phyloP scores from a whole-genome alignment of 2,888 invertebrate species.

The Clivina fossor region DNA sequence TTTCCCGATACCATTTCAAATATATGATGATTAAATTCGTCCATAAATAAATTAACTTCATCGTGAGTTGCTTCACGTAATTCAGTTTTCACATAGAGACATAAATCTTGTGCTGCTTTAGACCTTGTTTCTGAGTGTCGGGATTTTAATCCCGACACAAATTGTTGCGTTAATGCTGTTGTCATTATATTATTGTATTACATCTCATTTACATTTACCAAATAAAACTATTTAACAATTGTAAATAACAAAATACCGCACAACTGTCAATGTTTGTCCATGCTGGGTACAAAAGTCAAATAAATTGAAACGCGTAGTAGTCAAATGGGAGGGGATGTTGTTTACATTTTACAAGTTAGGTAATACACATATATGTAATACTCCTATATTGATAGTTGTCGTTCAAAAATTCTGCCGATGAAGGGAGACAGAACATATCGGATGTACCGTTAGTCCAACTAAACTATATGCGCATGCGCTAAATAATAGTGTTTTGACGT shows the following conservation, averaged over 20 bases:
- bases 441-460: no score
- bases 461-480: no score
- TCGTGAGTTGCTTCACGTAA: constrained; percentile 86
- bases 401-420: no score
- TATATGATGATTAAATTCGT: constrained; percentile 93
- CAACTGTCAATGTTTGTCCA: constrained; percentile 24
- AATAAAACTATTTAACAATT: constrained; percentile 1
- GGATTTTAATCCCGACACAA: constrained; percentile 86
- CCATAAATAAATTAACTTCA: constrained; percentile 87
- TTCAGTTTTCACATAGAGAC: constrained; percentile 88
- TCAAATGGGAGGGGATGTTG: constrained; percentile 9
- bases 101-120: constrained; percentile 86
- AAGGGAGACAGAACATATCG: no score
- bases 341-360: no score
- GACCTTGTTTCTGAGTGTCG: constrained; percentile 81
- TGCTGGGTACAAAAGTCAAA: constrained; percentile 18
- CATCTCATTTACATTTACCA: constrained; percentile 18
- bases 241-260: constrained; percentile 19
- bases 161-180: constrained; percentile 69
- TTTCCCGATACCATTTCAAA: constrained; percentile 94
- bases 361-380: no score
- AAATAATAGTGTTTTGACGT: no score
- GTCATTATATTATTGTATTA: constrained; percentile 52
- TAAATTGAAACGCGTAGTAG: constrained; percentile 10
- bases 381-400: no score